A percentile compares a stretch with the other conserved stretches of the same genome.
phyloP scores from a whole-genome alignment of 2,797 vertebrate species.

The Sebastes matsubarae region DNA sequence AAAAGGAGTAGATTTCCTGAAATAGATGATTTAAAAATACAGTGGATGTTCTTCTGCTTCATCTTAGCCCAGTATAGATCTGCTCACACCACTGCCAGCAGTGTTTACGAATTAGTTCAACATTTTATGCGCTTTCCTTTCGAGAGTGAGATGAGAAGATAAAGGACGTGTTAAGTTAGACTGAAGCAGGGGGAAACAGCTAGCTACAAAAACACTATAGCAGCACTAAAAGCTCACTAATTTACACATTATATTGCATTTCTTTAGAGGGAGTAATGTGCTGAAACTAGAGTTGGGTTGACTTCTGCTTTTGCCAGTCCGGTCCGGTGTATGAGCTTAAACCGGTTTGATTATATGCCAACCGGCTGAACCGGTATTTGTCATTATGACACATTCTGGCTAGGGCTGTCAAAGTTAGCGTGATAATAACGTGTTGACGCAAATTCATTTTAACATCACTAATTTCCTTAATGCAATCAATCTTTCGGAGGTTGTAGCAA shows the following conservation, averaged over 20 bases:
- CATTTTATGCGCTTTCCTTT: background rate
- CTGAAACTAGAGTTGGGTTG: background rate
- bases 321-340: background rate
- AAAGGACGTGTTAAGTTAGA: background rate
- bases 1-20: background rate
- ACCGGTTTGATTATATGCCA: background rate
- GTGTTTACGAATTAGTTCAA: background rate
- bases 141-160: background rate
- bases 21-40: background rate
- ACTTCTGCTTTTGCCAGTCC: background rate
- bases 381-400: background rate
- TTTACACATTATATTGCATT: background rate
- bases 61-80: background rate
- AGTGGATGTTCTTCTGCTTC: background rate
- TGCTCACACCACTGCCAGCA: background rate
- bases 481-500: too few relatives aligned
- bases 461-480: too few relatives aligned
- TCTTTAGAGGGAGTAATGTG: background rate
- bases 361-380: background rate
- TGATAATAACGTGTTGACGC: fast-evolving
- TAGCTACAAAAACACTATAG: background rate
- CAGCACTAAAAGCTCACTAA: background rate
- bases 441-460: too few relatives aligned
- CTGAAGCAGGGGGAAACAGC: background rate
- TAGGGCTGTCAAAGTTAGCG: too few relatives aligned